phyloP scores from a whole-genome alignment of 2,113 vertebrate genomes.

The Scatophagus argus region DNA sequence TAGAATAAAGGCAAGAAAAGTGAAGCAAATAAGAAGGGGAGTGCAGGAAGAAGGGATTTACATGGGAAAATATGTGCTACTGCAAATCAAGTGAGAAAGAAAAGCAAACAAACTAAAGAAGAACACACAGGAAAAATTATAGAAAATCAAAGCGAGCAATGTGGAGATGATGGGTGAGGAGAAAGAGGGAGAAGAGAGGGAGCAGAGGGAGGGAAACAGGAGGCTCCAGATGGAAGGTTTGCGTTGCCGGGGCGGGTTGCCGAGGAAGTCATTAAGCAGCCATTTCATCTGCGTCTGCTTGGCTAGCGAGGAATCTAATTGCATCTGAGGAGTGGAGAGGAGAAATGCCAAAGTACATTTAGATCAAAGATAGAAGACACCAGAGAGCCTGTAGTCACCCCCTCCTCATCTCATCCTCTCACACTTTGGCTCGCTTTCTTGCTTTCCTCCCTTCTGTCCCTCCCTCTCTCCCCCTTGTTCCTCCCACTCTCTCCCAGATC shows the following conservation, averaged over 20 bases:
- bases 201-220: slow-evolving; percentile 61
- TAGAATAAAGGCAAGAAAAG: background rate
- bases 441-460: slow-evolving; percentile 29
- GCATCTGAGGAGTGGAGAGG: slow-evolving; percentile 81
- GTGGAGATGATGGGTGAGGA: slow-evolving; percentile 26
- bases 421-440: slow-evolving; percentile 55
- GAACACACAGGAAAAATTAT: slow-evolving; percentile 26
- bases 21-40: background rate
- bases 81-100: slow-evolving; percentile 31
- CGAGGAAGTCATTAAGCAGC: slow-evolving; percentile 86
- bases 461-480: background rate
- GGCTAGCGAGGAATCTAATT: slow-evolving; percentile 84
- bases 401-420: slow-evolving; percentile 39
- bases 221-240: slow-evolving; percentile 82
- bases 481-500: slow-evolving; percentile 36
- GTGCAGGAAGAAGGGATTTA: background rate
- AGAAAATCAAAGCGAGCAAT: slow-evolving; percentile 57
- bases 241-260: slow-evolving; percentile 79
- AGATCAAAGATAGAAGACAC: slow-evolving; percentile 83
- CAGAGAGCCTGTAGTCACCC: slow-evolving; percentile 75
- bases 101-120: slow-evolving; percentile 32
- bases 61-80: slow-evolving; percentile 9
- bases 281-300: slow-evolving; percentile 85
- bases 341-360: slow-evolving; percentile 84
- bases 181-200: slow-evolving; percentile 13